These are phyloP conservation scores for Nothoprocta pentlandii DNA, from an alignment of 2,113 vertebrate species.

Conservation along the genomic window DNA sequence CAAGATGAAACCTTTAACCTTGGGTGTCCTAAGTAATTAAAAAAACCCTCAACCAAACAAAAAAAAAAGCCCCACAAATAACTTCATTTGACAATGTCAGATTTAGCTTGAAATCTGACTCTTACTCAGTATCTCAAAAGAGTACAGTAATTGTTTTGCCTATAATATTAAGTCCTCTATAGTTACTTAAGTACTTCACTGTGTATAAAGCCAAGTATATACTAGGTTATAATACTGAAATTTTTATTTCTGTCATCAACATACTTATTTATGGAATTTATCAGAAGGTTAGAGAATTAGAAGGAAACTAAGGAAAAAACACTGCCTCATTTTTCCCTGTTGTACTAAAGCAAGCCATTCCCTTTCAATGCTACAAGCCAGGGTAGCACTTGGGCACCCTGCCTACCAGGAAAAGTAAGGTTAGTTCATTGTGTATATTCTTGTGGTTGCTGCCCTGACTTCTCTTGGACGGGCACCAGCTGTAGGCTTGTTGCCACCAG, in stretches of 20 bases:
- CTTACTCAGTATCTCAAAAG: background rate
- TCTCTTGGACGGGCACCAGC: background rate
- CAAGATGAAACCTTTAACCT: background rate
- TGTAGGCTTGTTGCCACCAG: background rate
- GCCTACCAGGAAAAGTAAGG: background rate
- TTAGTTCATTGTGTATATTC: background rate
- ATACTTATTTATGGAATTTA: background rate
- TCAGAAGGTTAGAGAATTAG: background rate
- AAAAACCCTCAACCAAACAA: background rate
- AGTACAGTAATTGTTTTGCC: background rate
- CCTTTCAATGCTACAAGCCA: background rate
- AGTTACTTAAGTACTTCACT: background rate
- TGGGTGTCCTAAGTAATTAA: background rate
- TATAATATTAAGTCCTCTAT: background rate
- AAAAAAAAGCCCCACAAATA: background rate
- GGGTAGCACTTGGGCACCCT: background rate
- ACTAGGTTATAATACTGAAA: background rate
- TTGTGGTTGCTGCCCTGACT: background rate
- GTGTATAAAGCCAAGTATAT: background rate
- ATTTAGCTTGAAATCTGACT: conserved; percentile 4
- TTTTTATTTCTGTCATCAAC: background rate
- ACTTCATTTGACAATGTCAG: background rate
- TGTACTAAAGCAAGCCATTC: background rate
- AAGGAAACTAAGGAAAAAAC: background rate
- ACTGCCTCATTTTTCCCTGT: background rate